These are phyloP conservation scores for Carabus problematicus DNA, from an alignment of 2,888 invertebrate species.

Conservation along the genomic window DNA sequence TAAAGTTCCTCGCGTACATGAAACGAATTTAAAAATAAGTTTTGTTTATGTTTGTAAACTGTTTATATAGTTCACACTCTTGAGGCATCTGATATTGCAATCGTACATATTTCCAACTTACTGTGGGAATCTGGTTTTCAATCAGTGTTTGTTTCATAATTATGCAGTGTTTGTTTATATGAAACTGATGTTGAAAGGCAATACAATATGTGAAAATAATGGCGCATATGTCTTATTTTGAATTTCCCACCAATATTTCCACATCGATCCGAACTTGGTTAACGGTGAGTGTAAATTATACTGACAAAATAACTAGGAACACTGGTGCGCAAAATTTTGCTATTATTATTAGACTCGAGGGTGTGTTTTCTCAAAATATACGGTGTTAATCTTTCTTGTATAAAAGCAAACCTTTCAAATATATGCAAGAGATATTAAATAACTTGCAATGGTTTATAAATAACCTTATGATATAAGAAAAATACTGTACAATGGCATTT, in stretches of 20 bases:
- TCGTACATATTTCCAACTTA: constrained; percentile 5
- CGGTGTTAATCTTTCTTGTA: not conserved
- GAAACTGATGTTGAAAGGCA: constrained; percentile 28
- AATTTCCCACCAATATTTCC: constrained; percentile 23
- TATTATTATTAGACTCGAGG: not conserved
- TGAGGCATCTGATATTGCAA: constrained; percentile 18
- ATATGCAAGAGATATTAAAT: not conserved
- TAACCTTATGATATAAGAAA: constrained; percentile 4
- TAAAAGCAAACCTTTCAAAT: not conserved
- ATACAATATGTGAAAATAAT: constrained; percentile 27
- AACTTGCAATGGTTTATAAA: constrained; percentile 8
- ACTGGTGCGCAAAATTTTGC: constrained; percentile 18
- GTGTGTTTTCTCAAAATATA: not conserved
- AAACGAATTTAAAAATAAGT: too few species aligned
- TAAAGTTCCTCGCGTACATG: too few species aligned
- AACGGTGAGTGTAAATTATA: constrained; percentile 24
- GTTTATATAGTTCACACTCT: constrained; percentile 31
- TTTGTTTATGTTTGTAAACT: constrained; percentile 11
- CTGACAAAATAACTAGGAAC: constrained; percentile 14
- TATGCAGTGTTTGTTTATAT: constrained; percentile 26
- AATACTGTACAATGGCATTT: constrained; percentile 27
- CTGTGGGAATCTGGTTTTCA: constrained; percentile 17
- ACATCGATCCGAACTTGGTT: constrained; percentile 30
- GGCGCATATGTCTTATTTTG: constrained; percentile 20
- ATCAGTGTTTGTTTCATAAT: constrained; percentile 22